These are phyloP conservation scores for Prinia subflava DNA, from an alignment of 2,113 vertebrate species.

Conservation along the genomic window DNA sequence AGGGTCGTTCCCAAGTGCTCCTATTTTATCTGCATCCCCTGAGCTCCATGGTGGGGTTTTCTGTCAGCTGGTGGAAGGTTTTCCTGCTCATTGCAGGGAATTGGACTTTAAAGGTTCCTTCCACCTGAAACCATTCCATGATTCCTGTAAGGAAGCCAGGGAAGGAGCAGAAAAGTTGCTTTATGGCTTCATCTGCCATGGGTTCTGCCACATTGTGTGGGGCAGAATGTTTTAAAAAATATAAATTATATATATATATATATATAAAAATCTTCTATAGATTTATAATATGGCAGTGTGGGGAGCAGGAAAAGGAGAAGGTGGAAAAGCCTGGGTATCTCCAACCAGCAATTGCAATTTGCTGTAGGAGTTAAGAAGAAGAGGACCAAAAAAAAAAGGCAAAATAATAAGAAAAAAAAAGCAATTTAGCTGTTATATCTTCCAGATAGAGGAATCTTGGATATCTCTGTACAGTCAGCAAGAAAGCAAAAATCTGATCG, in stretches of 20 bases:
- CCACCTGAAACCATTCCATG: not conserved
- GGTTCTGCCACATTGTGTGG: not conserved
- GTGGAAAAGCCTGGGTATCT: not conserved
- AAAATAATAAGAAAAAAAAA: too few relatives aligned
- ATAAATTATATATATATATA: not conserved
- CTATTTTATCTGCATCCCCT: not conserved
- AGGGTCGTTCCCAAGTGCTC: not conserved
- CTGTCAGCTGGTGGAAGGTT: not conserved
- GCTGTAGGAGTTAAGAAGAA: not conserved
- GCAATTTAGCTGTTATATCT: not conserved
- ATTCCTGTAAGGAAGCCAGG: not conserved
- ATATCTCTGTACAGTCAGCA: not conserved
- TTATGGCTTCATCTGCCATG: not conserved
- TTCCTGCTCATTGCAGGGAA: not conserved
- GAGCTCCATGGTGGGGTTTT: not conserved
- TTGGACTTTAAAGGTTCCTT: not conserved
- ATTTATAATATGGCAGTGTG: not conserved
- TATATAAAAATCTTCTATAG: not conserved
- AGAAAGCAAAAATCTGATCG: not conserved
- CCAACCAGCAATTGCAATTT: not conserved
- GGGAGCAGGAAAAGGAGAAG: not conserved
- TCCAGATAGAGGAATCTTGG: not conserved
- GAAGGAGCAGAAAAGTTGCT: not conserved
- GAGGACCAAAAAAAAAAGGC: fast-evolving
- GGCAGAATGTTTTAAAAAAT: not conserved